phyloP scores from a whole-genome alignment of 1,140 invertebrate genomes.

The Stratiolaelaps scimitus region DNA sequence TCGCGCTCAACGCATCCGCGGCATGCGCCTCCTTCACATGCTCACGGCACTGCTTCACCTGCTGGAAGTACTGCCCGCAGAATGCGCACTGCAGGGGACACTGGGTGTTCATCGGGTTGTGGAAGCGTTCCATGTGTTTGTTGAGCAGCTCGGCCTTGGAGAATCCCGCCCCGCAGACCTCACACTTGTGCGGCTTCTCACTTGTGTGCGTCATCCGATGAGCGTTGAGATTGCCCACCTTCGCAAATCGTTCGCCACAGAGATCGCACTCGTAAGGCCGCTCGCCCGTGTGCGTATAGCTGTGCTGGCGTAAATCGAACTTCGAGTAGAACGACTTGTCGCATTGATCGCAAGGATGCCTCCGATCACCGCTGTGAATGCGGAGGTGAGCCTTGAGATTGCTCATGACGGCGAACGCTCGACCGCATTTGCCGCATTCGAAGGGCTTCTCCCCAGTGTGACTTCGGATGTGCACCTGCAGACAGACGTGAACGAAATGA shows the following conservation, averaged over 20 bases:
- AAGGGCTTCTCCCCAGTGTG: slow-evolving; percentile 15
- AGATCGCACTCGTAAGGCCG: slow-evolving; percentile 28
- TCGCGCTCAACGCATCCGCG: not conserved
- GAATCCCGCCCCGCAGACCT: slow-evolving; percentile 12
- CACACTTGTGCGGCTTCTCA: slow-evolving; percentile 6
- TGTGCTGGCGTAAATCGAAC: slow-evolving; percentile 27
- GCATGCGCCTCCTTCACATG: slow-evolving; percentile 14
- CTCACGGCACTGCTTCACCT: slow-evolving; percentile 11
- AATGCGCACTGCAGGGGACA: slow-evolving; percentile 9
- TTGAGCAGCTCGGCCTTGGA: not conserved
- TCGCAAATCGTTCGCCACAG: slow-evolving; percentile 27
- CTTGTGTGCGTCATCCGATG: slow-evolving; percentile 4
- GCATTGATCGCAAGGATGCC: slow-evolving; percentile 26
- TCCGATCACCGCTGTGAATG: slow-evolving; percentile 31
- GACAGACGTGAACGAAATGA: no score
- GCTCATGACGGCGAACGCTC: slow-evolving; percentile 5
- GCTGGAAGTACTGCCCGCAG: slow-evolving; percentile 17
- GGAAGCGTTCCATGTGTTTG: slow-evolving; percentile 1
- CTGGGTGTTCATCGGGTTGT: slow-evolving; percentile 13
- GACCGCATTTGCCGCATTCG: slow-evolving; percentile 8
- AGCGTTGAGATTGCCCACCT: slow-evolving; percentile 21
- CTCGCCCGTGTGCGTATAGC: slow-evolving; percentile 31
- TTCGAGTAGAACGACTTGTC: slow-evolving; percentile 30
- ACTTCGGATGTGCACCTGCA: slow-evolving; percentile 1
- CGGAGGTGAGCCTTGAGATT: slow-evolving; percentile 21